phyloP scores from a whole-genome alignment of 2,888 invertebrate species.

The Pammene aurita region DNA sequence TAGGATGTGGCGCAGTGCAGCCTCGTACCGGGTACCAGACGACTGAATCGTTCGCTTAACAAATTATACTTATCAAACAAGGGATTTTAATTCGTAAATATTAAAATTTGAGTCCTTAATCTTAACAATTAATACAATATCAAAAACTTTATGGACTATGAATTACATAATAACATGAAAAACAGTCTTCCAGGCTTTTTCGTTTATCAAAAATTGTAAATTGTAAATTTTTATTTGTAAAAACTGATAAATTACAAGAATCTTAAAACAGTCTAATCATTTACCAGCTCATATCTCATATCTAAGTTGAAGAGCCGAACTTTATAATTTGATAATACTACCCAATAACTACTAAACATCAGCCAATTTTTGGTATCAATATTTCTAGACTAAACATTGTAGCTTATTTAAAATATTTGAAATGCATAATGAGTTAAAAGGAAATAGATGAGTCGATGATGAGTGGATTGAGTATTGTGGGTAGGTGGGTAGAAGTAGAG shows the following conservation, averaged over 20 bases:
- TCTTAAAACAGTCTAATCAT: slow-evolving; percentile 71
- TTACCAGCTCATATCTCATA: slow-evolving; percentile 55
- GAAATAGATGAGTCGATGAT: slow-evolving; percentile 39
- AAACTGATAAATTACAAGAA: slow-evolving; percentile 75
- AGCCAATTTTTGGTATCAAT: slow-evolving; percentile 68
- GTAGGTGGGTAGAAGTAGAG: slow-evolving; percentile 6
- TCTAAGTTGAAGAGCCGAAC: slow-evolving; percentile 49
- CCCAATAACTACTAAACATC: slow-evolving; percentile 57
- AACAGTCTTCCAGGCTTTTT: slow-evolving; percentile 80
- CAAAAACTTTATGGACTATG: slow-evolving; percentile 79
- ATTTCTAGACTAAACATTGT: slow-evolving; percentile 51
- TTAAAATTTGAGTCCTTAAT: slow-evolving; percentile 65
- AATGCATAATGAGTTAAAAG: slow-evolving; percentile 26
- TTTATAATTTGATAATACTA: slow-evolving; percentile 48
- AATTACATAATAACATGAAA: slow-evolving; percentile 74
- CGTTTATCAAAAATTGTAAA: slow-evolving; percentile 80
- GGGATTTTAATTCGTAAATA: slow-evolving; percentile 49
- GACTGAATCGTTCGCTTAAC: slow-evolving; percentile 20
- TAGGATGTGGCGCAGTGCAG: not conserved
- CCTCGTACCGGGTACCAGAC: not conserved
- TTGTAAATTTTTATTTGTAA: slow-evolving; percentile 75
- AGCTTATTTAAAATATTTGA: slow-evolving; percentile 44
- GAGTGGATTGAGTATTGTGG: slow-evolving; percentile 31
- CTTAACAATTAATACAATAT: slow-evolving; percentile 77
- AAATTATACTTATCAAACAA: slow-evolving; percentile 43